Percentiles rank a stretch among this genome's conserved stretches.
Conservation (phyloP, 1,140 invertebrate species). For the Mya arenaria region DNA sequence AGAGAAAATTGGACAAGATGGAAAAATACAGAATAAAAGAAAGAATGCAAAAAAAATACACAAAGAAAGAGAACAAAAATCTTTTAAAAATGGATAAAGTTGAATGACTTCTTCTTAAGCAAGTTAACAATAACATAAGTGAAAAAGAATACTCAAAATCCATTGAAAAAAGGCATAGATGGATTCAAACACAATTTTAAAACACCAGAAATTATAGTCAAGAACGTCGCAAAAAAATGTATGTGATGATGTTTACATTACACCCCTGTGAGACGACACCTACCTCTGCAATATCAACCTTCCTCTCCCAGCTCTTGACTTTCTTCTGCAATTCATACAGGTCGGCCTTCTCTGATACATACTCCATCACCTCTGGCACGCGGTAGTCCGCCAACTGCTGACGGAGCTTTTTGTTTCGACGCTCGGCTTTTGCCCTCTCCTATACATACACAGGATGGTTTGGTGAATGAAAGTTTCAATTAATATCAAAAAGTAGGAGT, state of each 20-base stretch:
- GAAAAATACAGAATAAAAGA: too few species aligned
- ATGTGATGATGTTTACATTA: neutral
- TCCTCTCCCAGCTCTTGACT: constrained; percentile 81
- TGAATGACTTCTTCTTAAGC: too few species aligned
- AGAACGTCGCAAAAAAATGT: neutral
- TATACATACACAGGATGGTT: too few species aligned
- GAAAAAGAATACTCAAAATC: neutral
- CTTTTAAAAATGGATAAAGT: too few species aligned
- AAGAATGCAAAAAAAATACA: too few species aligned
- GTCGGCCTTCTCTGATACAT: constrained; percentile 79
- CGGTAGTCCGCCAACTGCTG: constrained; percentile 78
- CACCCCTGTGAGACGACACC: neutral
- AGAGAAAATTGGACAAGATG: too few species aligned
- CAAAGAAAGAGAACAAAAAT: too few species aligned
- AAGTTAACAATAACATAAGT: neutral
- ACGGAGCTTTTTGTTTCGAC: constrained; percentile 78
- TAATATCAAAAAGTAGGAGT: too few species aligned
- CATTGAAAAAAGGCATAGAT: neutral
- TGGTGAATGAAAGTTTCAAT: neutral
- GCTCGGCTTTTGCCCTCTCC: constrained; percentile 79
- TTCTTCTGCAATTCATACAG: constrained; percentile 80
- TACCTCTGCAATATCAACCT: constrained; percentile 81
- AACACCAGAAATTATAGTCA: neutral
- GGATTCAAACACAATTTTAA: neutral
- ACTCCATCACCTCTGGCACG: constrained; percentile 81